Conservation (phyloP, 2,888 invertebrate genomes). For the Ectemnius continuus region DNA sequence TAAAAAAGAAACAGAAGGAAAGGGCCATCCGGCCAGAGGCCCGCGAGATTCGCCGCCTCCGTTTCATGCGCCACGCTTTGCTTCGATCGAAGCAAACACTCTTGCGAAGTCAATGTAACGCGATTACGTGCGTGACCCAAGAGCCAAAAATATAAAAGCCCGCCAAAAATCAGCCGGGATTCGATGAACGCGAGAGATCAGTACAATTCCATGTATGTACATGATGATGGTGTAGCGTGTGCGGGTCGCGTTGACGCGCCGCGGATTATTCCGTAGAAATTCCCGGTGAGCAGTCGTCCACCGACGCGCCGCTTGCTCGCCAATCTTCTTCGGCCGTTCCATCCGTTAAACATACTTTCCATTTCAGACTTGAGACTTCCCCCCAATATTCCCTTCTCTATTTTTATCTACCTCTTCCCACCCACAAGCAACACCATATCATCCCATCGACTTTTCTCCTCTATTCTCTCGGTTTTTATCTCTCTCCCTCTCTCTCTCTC, state of each 20-base stretch:
- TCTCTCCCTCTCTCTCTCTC: slow-evolving; percentile 28
- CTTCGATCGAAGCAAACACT: slow-evolving; percentile 46
- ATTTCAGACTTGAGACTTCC: slow-evolving; percentile 75
- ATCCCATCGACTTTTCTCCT: slow-evolving; percentile 18
- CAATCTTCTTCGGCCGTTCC: slow-evolving; percentile 29
- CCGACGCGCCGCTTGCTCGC: neutral
- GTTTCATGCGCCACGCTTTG: slow-evolving; percentile 57
- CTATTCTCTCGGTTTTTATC: slow-evolving; percentile 21
- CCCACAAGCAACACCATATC: slow-evolving; percentile 41
- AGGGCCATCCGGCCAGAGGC: too few species aligned
- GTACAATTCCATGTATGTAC: neutral
- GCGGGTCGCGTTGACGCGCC: slow-evolving; percentile 1
- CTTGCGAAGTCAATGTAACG: slow-evolving; percentile 57
- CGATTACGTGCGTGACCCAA: slow-evolving; percentile 61
- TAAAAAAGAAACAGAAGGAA: too few species aligned
- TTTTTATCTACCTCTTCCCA: slow-evolving; percentile 24
- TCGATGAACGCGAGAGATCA: slow-evolving; percentile 51
- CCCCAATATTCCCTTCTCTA: slow-evolving; percentile 49
- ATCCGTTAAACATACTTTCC: slow-evolving; percentile 65
- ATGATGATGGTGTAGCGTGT: neutral
- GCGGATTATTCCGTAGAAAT: slow-evolving; percentile 10
- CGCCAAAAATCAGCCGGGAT: slow-evolving; percentile 73
- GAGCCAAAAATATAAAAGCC: slow-evolving; percentile 79
- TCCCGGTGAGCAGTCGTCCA: neutral
- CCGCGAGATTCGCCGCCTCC: slow-evolving; percentile 22